A percentile compares a stretch with the other conserved stretches of the same genome.
These are phyloP conservation scores for Bombyx mandarina DNA, from an alignment of 1,140 invertebrate species.

Conservation along the genomic window DNA sequence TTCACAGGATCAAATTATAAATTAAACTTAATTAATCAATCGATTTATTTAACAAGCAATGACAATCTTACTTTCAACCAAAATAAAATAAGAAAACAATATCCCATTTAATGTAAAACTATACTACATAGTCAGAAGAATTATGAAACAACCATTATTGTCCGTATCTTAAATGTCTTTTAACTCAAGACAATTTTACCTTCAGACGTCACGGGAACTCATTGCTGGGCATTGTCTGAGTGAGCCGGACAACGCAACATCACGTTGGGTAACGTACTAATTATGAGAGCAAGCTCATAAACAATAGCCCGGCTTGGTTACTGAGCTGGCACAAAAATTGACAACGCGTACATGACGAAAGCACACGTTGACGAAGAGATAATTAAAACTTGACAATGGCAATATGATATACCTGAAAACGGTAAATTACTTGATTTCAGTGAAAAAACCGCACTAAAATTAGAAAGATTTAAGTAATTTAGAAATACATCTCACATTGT, in stretches of 20 bases:
- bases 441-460: no score
- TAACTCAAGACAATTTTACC: background rate
- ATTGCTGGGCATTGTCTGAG: no score
- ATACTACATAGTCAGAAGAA: no score
- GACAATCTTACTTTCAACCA: background rate
- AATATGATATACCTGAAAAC: no score
- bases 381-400: no score
- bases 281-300: slow-evolving; percentile 8
- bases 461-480: no score
- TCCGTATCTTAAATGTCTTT: background rate
- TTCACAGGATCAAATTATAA: no score
- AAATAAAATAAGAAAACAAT: background rate
- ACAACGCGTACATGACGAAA: slow-evolving; percentile 4
- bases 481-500: no score
- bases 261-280: slow-evolving; percentile 7
- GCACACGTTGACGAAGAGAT: background rate
- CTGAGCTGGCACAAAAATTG: background rate
- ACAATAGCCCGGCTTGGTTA: slow-evolving; percentile 9
- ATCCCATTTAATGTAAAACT: background rate
- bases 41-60: no score
- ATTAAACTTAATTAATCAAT: no score
- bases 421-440: no score
- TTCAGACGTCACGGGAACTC: no score
- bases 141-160: background rate
- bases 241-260: slow-evolving; percentile 7